Percentiles rank a stretch among this genome's conserved stretches.
Conservation (phyloP, 2,888 invertebrate species). For the Serrognathus titanus region DNA sequence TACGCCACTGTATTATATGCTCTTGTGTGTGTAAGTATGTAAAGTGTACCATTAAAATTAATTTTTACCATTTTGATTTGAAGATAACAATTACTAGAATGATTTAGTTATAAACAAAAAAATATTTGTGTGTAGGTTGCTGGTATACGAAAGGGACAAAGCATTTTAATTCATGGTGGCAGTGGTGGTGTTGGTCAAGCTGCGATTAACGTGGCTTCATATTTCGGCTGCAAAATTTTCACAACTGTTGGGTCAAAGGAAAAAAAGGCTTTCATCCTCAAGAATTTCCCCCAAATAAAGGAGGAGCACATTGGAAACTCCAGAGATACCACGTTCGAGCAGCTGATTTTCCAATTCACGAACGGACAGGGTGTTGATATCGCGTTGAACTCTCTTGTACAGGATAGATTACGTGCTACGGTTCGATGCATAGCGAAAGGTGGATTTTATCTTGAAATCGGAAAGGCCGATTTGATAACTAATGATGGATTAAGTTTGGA, state of each 20-base stretch:
- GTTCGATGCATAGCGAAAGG: constrained; percentile 57
- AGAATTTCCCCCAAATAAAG: constrained; percentile 50
- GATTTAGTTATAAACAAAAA: no score
- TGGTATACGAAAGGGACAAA: constrained; percentile 34
- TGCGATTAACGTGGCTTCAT: constrained; percentile 67
- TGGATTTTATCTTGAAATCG: constrained; percentile 80
- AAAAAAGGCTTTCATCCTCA: constrained; percentile 62
- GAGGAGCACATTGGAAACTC: constrained; percentile 80
- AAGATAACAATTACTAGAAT: no score
- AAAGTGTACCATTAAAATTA: no score
- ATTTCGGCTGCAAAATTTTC: constrained; percentile 62
- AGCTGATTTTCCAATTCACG: constrained; percentile 75
- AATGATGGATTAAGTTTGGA: constrained; percentile 65
- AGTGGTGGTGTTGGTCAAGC: constrained; percentile 76
- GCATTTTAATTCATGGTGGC: constrained; percentile 57
- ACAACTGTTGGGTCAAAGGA: constrained; percentile 68
- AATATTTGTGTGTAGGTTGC: no score
- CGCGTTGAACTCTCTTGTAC: constrained; percentile 87
- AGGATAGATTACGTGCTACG: constrained; percentile 80
- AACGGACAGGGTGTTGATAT: constrained; percentile 86
- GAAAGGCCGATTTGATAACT: constrained; percentile 74
- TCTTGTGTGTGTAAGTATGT: constrained; percentile 43
- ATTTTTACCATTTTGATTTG: no score
- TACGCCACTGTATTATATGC: constrained; percentile 57
- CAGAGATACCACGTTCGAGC: constrained; percentile 81